A percentile compares a stretch with the other conserved stretches of the same genome.
phyloP scores from a whole-genome alignment of 2,113 vertebrate species.

The Misgurnus mizolepis region DNA sequence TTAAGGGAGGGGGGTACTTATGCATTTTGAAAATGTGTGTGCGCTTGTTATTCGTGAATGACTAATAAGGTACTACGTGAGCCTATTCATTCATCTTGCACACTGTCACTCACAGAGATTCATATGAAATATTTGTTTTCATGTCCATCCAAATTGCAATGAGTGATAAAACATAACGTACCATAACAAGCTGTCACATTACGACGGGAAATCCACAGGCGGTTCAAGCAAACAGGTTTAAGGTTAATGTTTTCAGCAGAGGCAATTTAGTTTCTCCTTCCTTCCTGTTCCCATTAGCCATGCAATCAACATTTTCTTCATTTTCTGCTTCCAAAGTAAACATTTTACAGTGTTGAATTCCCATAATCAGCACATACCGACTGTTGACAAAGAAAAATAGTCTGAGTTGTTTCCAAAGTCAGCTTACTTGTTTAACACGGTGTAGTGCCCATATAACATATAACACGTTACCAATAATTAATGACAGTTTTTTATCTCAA shows the following conservation, averaged over 20 bases:
- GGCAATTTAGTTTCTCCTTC: not conserved
- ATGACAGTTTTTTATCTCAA: not conserved
- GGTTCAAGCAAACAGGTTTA: constrained; percentile 2
- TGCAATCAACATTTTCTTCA: constrained; percentile 9
- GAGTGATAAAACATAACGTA: constrained; percentile 2
- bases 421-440: too few relatives aligned
- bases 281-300: not conserved
- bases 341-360: constrained; percentile 20
- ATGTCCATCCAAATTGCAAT: not conserved
- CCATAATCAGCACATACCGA: not conserved
- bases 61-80: constrained; percentile 23
- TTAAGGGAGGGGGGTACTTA: not conserved
- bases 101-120: not conserved
- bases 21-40: constrained; percentile 30
- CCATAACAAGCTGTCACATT: not conserved
- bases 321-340: constrained; percentile 19
- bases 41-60: constrained; percentile 26
- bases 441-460: not conserved
- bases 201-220: not conserved
- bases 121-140: not conserved
- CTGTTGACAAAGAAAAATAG: not conserved
- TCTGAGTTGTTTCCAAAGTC: not conserved
- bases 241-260: not conserved
- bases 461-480: not conserved
- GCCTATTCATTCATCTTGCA: not conserved